Conservation (phyloP, 2,888 invertebrate species). For the Scrobipalpa costella region DNA sequence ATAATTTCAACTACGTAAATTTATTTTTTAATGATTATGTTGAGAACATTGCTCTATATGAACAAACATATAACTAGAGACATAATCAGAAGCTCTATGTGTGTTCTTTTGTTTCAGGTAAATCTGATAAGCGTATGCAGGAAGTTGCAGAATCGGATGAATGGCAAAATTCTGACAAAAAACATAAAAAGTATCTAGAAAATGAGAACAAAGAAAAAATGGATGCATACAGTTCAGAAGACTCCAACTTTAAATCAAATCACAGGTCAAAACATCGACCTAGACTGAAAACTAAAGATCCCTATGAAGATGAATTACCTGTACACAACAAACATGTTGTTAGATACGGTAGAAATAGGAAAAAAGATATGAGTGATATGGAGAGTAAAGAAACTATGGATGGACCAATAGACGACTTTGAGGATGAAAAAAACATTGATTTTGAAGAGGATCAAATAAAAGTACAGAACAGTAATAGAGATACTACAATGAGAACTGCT, state of each 20-base stretch:
- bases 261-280: constrained; percentile 41
- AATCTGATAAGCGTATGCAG: constrained; percentile 42
- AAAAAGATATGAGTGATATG: constrained; percentile 42
- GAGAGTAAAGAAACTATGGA: constrained; percentile 38
- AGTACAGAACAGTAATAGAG: constrained; percentile 32
- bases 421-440: constrained; percentile 40
- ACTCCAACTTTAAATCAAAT: constrained; percentile 40
- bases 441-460: constrained; percentile 39
- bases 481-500: constrained; percentile 43
- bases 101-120: constrained; percentile 39
- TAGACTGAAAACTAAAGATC: constrained; percentile 39
- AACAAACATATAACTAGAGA: too few species aligned
- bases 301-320: constrained; percentile 33
- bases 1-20: too few species aligned
- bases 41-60: too few species aligned
- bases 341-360: constrained; percentile 38
- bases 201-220: constrained; percentile 32
- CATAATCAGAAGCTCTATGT: neutral
- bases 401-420: constrained; percentile 35
- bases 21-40: too few species aligned
- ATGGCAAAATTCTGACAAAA: constrained; percentile 47
- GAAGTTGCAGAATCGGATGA: constrained; percentile 42
- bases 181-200: constrained; percentile 39
- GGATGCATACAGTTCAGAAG: constrained; percentile 40
- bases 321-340: constrained; percentile 23